Conservation (phyloP, 1,140 invertebrate genomes). For the Pteromalus puparum region DNA sequence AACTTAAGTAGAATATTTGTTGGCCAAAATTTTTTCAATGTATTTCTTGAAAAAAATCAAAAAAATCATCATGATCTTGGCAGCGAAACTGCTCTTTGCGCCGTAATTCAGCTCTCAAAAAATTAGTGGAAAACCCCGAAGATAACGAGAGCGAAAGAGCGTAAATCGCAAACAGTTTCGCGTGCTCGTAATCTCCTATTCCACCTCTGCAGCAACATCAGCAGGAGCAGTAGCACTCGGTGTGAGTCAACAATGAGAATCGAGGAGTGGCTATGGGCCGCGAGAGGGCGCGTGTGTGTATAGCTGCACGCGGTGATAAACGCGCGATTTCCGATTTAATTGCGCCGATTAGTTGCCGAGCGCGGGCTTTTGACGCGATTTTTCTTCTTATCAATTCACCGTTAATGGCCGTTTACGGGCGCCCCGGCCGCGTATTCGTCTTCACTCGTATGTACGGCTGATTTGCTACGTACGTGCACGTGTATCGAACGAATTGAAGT, state of each 20-base stretch:
- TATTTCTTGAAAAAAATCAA: no score
- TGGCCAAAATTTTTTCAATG: no score
- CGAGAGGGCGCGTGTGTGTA: not conserved
- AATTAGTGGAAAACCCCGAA: not conserved
- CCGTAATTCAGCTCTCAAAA: not conserved
- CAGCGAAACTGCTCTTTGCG: no score
- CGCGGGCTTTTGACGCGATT: not conserved
- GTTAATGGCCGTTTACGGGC: slow-evolving; percentile 15
- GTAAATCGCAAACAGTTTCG: not conserved
- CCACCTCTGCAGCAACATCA: not conserved
- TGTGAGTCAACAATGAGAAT: slow-evolving; percentile 24
- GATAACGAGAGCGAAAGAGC: not conserved
- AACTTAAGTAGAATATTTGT: no score
- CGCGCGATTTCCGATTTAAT: slow-evolving; percentile 23
- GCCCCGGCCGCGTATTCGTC: not conserved
- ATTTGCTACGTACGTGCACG: not conserved
- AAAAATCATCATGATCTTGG: no score
- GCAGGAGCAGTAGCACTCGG: not conserved
- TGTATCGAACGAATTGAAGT: not conserved
- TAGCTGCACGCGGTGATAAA: not conserved
- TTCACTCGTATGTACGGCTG: not conserved
- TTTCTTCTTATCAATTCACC: slow-evolving; percentile 7
- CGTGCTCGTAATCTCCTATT: not conserved
- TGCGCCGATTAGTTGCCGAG: slow-evolving; percentile 21
- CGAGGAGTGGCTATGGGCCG: slow-evolving; percentile 6